A percentile compares a stretch with the other conserved stretches of the same genome.
These are phyloP conservation scores for Stegostoma tigrinum DNA, from an alignment of 2,113 vertebrate species.

Conservation along the genomic window DNA sequence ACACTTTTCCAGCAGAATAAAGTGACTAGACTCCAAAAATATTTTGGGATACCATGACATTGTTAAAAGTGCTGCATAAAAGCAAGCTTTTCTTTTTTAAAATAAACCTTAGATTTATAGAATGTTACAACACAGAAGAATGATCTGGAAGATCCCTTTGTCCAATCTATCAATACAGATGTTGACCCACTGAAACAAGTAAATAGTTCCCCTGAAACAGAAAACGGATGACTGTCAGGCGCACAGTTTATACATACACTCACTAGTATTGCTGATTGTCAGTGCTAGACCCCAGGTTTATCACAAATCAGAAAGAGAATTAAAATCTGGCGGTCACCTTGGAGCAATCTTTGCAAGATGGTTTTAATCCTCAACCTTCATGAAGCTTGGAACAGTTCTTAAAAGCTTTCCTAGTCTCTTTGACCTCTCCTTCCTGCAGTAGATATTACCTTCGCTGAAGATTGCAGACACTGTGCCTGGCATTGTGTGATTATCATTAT, in stretches of 20 bases:
- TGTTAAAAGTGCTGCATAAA: neutral
- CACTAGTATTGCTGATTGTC: neutral
- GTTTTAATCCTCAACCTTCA: neutral
- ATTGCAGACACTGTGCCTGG: neutral
- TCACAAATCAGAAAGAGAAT: neutral
- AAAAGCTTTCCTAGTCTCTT: neutral
- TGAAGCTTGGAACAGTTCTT: neutral
- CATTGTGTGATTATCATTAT: slow-evolving; percentile 10
- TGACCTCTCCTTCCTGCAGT: neutral
- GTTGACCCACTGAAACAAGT: neutral
- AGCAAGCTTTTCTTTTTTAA: neutral
- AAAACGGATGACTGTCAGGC: neutral
- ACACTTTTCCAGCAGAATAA: neutral
- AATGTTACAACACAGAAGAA: neutral
- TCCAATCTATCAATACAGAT: neutral
- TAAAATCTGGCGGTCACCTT: neutral
- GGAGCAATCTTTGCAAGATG: neutral
- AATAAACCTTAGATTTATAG: neutral
- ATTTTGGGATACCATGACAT: neutral
- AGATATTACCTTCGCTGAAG: neutral
- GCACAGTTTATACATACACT: neutral
- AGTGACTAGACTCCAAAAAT: neutral
- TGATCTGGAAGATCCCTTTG: neutral
- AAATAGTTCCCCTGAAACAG: neutral
- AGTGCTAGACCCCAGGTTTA: neutral